A percentile compares a stretch with the other conserved stretches of the same genome.
Evolutionary conservation across 2,113 vertebrate genomes (phyloP).

Genomic region (Syrrhaptes paradoxus): DNA sequence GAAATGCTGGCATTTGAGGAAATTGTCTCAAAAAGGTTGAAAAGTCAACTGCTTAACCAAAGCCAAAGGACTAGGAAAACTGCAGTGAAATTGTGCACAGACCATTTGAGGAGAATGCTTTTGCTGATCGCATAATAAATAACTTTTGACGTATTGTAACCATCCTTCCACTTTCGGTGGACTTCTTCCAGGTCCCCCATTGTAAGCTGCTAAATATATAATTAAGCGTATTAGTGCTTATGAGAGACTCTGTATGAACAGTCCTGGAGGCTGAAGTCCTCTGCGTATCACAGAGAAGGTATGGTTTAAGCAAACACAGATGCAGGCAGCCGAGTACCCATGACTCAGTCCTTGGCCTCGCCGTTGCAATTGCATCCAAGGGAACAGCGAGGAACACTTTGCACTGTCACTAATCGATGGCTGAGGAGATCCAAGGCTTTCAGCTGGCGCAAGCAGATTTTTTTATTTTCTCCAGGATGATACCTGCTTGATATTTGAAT

Average conservation of each 20-base stretch:
- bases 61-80: neutral
- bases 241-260: neutral
- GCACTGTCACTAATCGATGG: neutral
- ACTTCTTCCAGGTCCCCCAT: neutral
- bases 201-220: neutral
- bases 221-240: neutral
- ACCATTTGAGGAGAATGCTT: neutral
- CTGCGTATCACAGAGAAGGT: neutral
- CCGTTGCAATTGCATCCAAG: neutral
- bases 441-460: neutral
- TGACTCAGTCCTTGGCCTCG: neutral
- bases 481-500: neutral
- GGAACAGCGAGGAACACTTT: neutral
- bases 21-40: neutral
- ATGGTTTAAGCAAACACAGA: neutral
- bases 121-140: neutral
- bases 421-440: neutral
- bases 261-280: neutral
- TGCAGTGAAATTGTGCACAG: fast-evolving
- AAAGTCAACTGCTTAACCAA: neutral
- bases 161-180: neutral
- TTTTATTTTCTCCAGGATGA: neutral
- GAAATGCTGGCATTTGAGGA: neutral
- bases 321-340: neutral
- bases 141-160: neutral